phyloP scores from a whole-genome alignment of 2,797 vertebrate genomes.

The Pagetopsis macropterus region DNA sequence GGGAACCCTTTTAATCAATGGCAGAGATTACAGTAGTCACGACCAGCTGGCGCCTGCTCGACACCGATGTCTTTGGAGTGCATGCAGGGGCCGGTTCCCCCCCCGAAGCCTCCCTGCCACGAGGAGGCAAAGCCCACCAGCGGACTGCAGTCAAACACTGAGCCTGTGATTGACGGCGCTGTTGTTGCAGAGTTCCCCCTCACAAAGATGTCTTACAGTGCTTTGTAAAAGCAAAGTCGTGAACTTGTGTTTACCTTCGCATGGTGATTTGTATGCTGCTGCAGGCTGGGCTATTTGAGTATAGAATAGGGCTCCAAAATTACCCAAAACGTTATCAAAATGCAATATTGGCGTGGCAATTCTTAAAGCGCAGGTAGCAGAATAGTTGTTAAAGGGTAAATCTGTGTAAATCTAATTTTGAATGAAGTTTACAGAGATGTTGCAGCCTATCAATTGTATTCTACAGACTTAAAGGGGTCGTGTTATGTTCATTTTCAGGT shows the following conservation, averaged over 20 bases:
- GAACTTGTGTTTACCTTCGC: conserved; percentile 45
- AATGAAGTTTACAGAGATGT: too few species aligned
- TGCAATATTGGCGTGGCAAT: too few species aligned
- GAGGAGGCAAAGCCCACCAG: conserved; percentile 65
- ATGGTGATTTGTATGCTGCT: conserved; percentile 24
- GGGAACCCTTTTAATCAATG: conserved; percentile 77
- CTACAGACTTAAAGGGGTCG: too few species aligned
- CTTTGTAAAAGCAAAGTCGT: conserved; percentile 46
- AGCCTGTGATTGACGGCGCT: conserved; percentile 72
- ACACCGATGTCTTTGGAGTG: conserved; percentile 68
- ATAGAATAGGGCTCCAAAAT: too few species aligned
- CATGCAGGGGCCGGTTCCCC: conserved; percentile 39
- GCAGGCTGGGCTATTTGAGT: conserved; percentile 3
- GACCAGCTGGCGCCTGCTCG: conserved; percentile 73
- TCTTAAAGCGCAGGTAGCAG: too few species aligned
- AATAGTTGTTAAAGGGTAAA: too few species aligned
- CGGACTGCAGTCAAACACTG: conserved; percentile 59
- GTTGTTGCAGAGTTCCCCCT: conserved; percentile 59
- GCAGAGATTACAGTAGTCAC: conserved; percentile 75
- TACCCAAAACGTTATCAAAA: too few species aligned
- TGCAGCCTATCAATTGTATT: too few species aligned
- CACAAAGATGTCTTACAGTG: conserved; percentile 54
- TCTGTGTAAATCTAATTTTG: too few species aligned
- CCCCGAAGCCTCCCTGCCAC: conserved; percentile 44
- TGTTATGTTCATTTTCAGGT: too few species aligned